A percentile compares a stretch with the other conserved stretches of the same genome.
These are phyloP conservation scores for Drosophila kanekoi DNA, from an alignment of 2,888 invertebrate genomes.

Conservation along the genomic window DNA sequence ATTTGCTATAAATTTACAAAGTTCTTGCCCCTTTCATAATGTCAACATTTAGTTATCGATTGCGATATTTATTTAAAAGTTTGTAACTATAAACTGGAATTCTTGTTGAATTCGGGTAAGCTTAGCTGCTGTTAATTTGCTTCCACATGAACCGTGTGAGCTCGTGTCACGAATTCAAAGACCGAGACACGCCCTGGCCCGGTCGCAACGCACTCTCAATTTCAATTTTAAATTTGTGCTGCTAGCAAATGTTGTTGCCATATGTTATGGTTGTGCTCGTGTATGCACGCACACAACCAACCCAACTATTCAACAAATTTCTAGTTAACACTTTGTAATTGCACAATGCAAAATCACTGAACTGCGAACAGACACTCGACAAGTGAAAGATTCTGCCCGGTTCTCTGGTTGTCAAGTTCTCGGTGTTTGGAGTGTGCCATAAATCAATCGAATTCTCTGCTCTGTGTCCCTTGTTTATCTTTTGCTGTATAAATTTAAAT, in stretches of 20 bases:
- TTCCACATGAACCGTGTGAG: background rate
- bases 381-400: slow-evolving; percentile 65
- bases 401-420: background rate
- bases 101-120: too few relatives aligned
- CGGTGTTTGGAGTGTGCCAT: slow-evolving; percentile 47
- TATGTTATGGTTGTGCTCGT: slow-evolving; percentile 30
- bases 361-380: slow-evolving; percentile 64
- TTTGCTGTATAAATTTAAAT: slow-evolving; percentile 71
- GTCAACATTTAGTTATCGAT: too few relatives aligned
- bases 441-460: slow-evolving; percentile 62
- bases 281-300: slow-evolving; percentile 1
- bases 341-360: slow-evolving; percentile 75
- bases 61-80: too few relatives aligned
- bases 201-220: background rate
- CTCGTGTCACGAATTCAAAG: background rate
- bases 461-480: slow-evolving; percentile 2
- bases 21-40: too few relatives aligned
- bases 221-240: slow-evolving; percentile 18
- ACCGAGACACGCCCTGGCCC: background rate
- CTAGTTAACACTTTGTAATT: slow-evolving; percentile 83
- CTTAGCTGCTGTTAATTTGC: too few relatives aligned
- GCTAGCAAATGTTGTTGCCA: slow-evolving; percentile 41
- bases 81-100: too few relatives aligned
- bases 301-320: slow-evolving; percentile 43
- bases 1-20: too few relatives aligned